Base-by-base conservation (phyloP, 2,797 vertebrate genomes). In the Tympanoctomys barrerae region DNA sequence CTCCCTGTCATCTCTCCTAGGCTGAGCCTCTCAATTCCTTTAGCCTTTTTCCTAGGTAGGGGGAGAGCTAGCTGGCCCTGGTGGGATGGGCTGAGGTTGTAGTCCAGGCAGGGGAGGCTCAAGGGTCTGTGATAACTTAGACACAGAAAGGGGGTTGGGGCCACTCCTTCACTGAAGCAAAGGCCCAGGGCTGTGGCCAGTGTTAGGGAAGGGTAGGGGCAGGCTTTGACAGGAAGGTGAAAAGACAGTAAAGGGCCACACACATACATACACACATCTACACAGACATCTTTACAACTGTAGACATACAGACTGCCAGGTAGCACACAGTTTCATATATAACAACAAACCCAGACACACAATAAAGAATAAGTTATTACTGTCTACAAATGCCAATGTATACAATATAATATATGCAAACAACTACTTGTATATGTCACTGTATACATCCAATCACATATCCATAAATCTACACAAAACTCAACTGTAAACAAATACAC, bases 351-450 rank as follows among this genome's bases (percentile, higher is more conserved):
- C 33, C 64, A 13, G 36, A 36, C 19, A 71, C 16, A 13, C 31
- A 31, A 33, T 39, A 94, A 73, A 42, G 54, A 92, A 82, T 49
- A 71, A 73, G 52, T 89, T 70, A 78, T 77, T 49, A 61, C 81
- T 79, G 59, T 42, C 77, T 21, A 61, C 16, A 28, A 85, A 79
- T 24, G 87, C 16, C 62, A n/a, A 77, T 9, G 19, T 24, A 61
- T n/a, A 61, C 62, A 80, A 84, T 86, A 70, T 5, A 59, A 36
- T 3, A 61, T 24, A 87, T 19, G 82, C 19, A 82, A 24, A 88
- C 19, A 87, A 68, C 68, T 86, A 19, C 64, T 12, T 66, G 2
- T 62, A 42, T 5, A 80, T 18, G 64, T n/a, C 31, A n/a, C 66
- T n/a, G 42, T 8, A 70, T 0, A 81, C 36, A 85, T 66, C 24